Evolutionary conservation across 2,113 vertebrate species (phyloP), one percentile per base, ranked within the genome.

Genomic region (Leucoraja erinaceus): DNA sequence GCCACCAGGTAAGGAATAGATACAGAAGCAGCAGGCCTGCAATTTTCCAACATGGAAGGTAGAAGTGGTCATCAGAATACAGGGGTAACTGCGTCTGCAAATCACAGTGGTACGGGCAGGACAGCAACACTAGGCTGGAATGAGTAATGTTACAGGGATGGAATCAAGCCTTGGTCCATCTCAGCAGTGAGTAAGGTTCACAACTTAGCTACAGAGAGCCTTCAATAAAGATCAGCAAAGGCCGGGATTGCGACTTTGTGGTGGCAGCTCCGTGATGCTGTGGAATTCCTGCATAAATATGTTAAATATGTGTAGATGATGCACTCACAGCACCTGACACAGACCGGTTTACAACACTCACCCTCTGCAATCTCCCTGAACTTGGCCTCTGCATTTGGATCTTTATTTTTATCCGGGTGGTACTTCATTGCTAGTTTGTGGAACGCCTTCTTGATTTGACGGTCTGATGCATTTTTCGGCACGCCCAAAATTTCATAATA

Each of bases 351-450:
- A 66, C 59, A 12, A 11, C 72, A 61, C 95, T 94, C 94, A 99
- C 98, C 98, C 96, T 99, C 98, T 16, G 98, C 98, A 94, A 99
- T 98, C 95, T 99, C 98, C 94, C 98, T 96, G 95, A 99, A 99
- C 93, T 97, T 98, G 16, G 96, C 96, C 95, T 99, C 99, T 6
- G 99, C 98, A 93, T 98, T 97, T 4, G 98, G 97, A 93, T 96
- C 97, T 96, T 98, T 99, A 95, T 99, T 99, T 95, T 97, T 97
- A 96, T 99, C 98, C 0, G 99, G 99, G 59, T 99, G 98, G 94
- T 98, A 98, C 94, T 98, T 98, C 96, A 99, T 98, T 76, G 98
- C 98, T 94, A 99, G 95, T 75, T 98, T 98, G 78, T 99, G 98
- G 96, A 99, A 99, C 0, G 98, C 98, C 93, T 99, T 99, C 95